Evolutionary conservation across 2,888 invertebrate species (phyloP), one percentile per base, ranked within the genome.

Genomic region (Drosophila borborema): DNA sequence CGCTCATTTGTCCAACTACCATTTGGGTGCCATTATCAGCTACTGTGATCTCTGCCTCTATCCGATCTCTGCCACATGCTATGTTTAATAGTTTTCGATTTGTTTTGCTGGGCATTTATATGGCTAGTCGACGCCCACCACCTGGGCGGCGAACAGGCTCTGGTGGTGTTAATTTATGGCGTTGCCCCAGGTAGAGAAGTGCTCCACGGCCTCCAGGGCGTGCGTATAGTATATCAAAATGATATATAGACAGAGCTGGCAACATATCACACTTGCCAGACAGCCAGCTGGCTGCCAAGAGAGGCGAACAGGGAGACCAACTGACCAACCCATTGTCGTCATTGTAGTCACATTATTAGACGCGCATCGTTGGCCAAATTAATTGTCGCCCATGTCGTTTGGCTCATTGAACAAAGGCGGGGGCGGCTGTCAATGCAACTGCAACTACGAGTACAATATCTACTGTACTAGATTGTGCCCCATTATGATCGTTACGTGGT

Each of bases 271-370:
- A 87, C 76, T 74, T 72, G 76, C 72, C 54, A 40, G 54, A 20
- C 83, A 78, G 54, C 38, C 83, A 80, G 79, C 81, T 82, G 87
- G 64, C 49, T 18, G 43, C 45, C 0, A 3, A 18, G 41, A 16
- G 53, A 20, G 53, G 16, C 8, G 23, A 36, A 14, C 16, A 40
- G 40, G 40, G 40, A 28, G 23, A n/a, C n/a, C 55, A 41, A 41
- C 55, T 41, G 58, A 10, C 45, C 43, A 49, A 46, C 70, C 78
- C 82, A 85, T 83, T 82, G 82, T 84, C 83, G 81, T 72, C 83
- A 81, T 86, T 86, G 80, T 82, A 84, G 77, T 69, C 82, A 80
- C 85, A 90, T 88, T 89, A 90, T 89, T 86, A 89, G 90, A 86
- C 65, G 75, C 86, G 85, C 88, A 76, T 88, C 89, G 85, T 72